phyloP scores from a whole-genome alignment of 2,797 vertebrate genomes.

The Rhinogobio ventralis region DNA sequence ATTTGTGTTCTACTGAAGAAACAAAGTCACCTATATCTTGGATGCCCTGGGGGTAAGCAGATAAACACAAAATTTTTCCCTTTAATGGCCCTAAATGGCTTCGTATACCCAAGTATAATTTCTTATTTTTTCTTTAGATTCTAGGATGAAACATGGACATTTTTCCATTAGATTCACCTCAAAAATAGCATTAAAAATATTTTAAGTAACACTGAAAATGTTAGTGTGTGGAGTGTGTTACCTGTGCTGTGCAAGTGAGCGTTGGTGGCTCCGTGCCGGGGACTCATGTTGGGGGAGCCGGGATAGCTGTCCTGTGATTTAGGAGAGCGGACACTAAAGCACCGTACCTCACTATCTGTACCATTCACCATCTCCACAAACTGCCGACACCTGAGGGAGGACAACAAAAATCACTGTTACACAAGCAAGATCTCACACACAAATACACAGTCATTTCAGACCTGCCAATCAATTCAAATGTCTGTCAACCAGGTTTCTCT shows the following conservation, averaged over 20 bases:
- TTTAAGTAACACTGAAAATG: neutral
- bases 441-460: neutral
- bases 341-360: slow-evolving; percentile 95
- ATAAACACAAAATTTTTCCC: too few species aligned
- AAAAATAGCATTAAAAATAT: neutral
- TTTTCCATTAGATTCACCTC: neutral
- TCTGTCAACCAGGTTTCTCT: slow-evolving; percentile 9
- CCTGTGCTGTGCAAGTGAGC: slow-evolving; percentile 88
- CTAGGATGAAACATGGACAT: too few species aligned
- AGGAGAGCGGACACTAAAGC: slow-evolving; percentile 90
- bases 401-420: neutral
- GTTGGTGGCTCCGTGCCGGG: slow-evolving; percentile 88
- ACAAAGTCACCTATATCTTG: too few species aligned
- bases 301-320: slow-evolving; percentile 97
- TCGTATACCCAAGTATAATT: neutral
- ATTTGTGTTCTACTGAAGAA: too few species aligned
- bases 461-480: slow-evolving; percentile 10
- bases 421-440: slow-evolving; percentile 9
- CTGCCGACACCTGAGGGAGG: slow-evolving; percentile 88
- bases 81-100: too few species aligned
- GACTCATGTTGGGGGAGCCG: slow-evolving; percentile 90
- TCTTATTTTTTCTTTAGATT: neutral
- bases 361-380: slow-evolving; percentile 99
- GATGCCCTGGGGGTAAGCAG: too few species aligned
- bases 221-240: slow-evolving; percentile 56